Percentiles rank a stretch among this genome's conserved stretches.
Evolutionary conservation across 1,140 invertebrate species (phyloP).

Genomic region (Idris sp.): DNA sequence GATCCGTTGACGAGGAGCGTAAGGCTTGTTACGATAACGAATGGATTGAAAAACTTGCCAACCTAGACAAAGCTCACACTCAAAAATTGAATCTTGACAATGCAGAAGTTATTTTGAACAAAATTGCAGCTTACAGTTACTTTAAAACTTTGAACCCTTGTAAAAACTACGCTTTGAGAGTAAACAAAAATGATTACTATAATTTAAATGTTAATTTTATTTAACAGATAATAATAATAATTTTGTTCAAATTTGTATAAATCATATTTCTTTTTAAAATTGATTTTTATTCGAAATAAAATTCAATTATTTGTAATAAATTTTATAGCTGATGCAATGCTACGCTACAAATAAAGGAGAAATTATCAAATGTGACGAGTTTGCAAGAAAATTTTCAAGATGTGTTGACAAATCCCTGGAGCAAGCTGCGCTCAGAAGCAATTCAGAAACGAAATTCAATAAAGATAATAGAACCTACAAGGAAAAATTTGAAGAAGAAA

Average conservation of each 20-base stretch:
- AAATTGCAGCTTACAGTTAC: constrained; percentile 7
- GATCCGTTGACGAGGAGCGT: constrained; percentile 28
- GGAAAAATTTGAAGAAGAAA: constrained; percentile 23
- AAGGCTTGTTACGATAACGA: constrained; percentile 40
- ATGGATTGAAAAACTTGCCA: constrained; percentile 50
- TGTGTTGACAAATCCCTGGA: constrained; percentile 29
- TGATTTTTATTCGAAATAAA: too few relatives aligned
- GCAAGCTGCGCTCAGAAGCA: not conserved
- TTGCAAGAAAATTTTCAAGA: constrained; percentile 7
- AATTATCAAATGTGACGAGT: constrained; percentile 16
- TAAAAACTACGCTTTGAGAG: constrained; percentile 18
- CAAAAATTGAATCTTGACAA: constrained; percentile 23
- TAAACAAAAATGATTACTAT: too few relatives aligned
- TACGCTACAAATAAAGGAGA: constrained; percentile 11
- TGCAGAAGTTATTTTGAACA: constrained; percentile 34
- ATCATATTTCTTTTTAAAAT: too few relatives aligned
- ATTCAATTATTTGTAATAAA: too few relatives aligned
- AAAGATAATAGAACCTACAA: constrained; percentile 23
- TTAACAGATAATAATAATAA: too few relatives aligned
- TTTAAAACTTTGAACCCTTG: constrained; percentile 22
- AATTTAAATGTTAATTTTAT: too few relatives aligned
- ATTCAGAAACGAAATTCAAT: not conserved
- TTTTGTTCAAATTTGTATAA: too few relatives aligned
- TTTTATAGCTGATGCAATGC: constrained; percentile 25
- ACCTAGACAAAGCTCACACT: constrained; percentile 38